Evolutionary conservation across 2,888 invertebrate species (phyloP), one percentile per base, ranked within the genome.

Genomic region (Noctua janthe): DNA sequence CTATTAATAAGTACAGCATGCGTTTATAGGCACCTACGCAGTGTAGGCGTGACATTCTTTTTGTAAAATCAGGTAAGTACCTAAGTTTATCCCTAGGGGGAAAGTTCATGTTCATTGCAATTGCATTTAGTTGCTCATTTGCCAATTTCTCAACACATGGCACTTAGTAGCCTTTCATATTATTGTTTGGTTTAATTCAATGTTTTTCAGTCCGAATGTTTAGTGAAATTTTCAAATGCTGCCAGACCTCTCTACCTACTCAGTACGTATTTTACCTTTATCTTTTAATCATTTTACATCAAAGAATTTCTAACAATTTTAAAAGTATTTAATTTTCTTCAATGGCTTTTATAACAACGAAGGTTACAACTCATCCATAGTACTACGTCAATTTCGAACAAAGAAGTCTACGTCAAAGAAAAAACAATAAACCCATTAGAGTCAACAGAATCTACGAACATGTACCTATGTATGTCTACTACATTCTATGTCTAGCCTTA

Each of bases 381-480:
- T 39, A 66, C 39, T 66, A 69, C 17, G 29, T 35, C 43, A 15
- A 59, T 62, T 62, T 35, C 35, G 20, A n/a, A 29, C 6, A 49
- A 76, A 51, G 8, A 13, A 29, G 4, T 11, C 20, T 66, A 20
- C 20, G 35, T n/a, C 43, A 23, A 43, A 6, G 43, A 43, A 67
- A 5, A 76, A 81, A 80, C 54, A 29, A 71, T 49, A 72, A 23
- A 51, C 49, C 5, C 49, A 39, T 7, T 29, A 23, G 1, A 66
- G n/a, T 66, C n/a, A 4, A 4, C 47, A 69, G 67, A n/a, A 43
- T n/a, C 13, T 67, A n/a, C 67, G 5, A 62, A 35, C 5, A n/a
- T 17, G 8, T 73, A 49, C 11, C 17, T 47, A 8, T 13, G 20
- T 39, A 39, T n/a, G 23, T 35, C 35, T 49, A n/a, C 35, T 43